Evolutionary conservation across 2,113 vertebrate species (phyloP).

Genomic region (Cynopterus brachyotis): DNA sequence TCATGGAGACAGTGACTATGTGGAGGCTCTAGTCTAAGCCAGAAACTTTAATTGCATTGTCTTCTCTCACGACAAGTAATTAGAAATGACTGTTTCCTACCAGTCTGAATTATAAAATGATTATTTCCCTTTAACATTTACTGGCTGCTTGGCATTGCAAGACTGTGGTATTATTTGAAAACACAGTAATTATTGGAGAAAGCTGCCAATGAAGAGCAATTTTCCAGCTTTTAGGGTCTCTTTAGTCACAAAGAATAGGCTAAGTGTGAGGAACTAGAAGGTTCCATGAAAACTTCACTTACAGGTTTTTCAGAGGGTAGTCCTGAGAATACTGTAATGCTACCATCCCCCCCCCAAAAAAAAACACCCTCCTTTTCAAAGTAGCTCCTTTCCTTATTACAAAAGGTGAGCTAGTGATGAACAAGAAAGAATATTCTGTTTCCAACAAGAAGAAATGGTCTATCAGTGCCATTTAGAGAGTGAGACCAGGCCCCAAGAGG

Average conservation of each 20-base stretch:
- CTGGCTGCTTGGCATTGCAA: constrained; percentile 46
- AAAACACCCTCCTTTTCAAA: neutral
- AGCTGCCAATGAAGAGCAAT: neutral
- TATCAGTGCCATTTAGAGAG: neutral
- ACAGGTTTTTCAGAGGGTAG: neutral
- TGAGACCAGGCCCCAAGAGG: neutral
- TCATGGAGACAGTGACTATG: constrained; percentile 45
- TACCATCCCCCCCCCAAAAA: neutral
- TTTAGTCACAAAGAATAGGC: neutral
- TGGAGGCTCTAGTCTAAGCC: constrained; percentile 65
- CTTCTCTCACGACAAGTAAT: constrained; percentile 68
- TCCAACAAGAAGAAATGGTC: neutral
- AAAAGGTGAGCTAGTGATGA: neutral
- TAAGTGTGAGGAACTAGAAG: neutral
- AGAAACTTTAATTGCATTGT: constrained; percentile 72
- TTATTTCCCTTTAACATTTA: constrained; percentile 63
- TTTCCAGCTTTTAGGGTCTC: constrained; percentile 5
- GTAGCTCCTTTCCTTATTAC: neutral
- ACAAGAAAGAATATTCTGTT: neutral
- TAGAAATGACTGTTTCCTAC: constrained; percentile 77
- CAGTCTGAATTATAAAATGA: constrained; percentile 72
- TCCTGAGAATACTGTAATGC: neutral
- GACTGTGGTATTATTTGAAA: constrained; percentile 28
- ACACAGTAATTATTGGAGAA: constrained; percentile 19
- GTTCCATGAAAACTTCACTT: neutral